These are phyloP conservation scores for Meda fulgida DNA, from an alignment of 2,797 vertebrate genomes.

Conservation along the genomic window DNA sequence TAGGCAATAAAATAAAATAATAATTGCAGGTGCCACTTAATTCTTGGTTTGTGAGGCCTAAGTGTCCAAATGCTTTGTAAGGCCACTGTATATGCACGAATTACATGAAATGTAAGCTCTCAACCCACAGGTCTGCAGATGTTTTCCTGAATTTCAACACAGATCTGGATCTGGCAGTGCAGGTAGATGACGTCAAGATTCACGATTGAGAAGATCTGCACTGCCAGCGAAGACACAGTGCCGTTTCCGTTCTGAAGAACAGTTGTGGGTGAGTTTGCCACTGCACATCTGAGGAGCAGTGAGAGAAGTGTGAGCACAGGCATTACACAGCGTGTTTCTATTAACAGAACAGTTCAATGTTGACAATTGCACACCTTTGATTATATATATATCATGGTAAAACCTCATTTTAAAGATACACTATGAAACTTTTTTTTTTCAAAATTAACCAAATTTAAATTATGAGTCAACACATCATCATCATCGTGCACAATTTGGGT, in stretches of 20 bases:
- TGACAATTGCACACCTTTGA: no score
- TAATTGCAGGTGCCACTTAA: neutral
- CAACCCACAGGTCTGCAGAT: conserved; percentile 83
- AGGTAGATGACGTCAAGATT: conserved; percentile 83
- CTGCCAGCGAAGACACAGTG: conserved; percentile 82
- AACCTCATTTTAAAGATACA: neutral
- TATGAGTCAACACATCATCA: neutral
- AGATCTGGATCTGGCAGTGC: conserved; percentile 88
- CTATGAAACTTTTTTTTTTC: neutral
- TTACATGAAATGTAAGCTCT: neutral
- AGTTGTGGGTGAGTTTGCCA: conserved; percentile 73
- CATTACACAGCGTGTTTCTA: neutral
- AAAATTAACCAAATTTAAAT: neutral
- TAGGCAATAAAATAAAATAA: neutral
- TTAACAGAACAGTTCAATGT: neutral
- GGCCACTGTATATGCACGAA: neutral
- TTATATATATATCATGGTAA: neutral
- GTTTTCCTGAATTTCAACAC: conserved; percentile 72
- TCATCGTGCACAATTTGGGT: no score
- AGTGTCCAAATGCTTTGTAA: neutral
- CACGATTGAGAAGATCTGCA: conserved; percentile 86
- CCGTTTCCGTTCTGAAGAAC: conserved; percentile 86
- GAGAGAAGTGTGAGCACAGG: conserved; percentile 27
- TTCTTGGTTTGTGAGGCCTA: neutral
- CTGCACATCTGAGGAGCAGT: conserved; percentile 80